Evolutionary conservation across 2,113 vertebrate genomes (phyloP).

Genomic region (mouse (Mus musculus)): GRCm39 chr14:104459001-104459500

Average conservation of each 20-base stretch:
- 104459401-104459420: constrained; percentile 22
- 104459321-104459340: constrained; percentile 44
- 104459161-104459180: background rate
- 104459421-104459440: constrained; percentile 48
- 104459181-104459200: constrained; percentile 33
- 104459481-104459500: background rate
- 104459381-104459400: constrained; percentile 37
- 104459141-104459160: background rate
- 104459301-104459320: constrained; percentile 38
- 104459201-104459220: constrained; percentile 1
- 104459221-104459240: background rate
- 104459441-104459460: background rate
- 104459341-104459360: constrained; percentile 51
- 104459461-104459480: background rate
- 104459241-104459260: background rate
- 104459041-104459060: background rate
- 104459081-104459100: background rate
- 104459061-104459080: background rate
- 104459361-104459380: constrained; percentile 46
- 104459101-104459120: background rate
- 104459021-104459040: background rate
- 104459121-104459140: background rate
- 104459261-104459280: constrained; percentile 26
- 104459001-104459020: background rate
- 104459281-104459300: constrained; percentile 6